phyloP scores from a whole-genome alignment of 23 tunicate genomes.

The Ciona savignyi region DNA sequence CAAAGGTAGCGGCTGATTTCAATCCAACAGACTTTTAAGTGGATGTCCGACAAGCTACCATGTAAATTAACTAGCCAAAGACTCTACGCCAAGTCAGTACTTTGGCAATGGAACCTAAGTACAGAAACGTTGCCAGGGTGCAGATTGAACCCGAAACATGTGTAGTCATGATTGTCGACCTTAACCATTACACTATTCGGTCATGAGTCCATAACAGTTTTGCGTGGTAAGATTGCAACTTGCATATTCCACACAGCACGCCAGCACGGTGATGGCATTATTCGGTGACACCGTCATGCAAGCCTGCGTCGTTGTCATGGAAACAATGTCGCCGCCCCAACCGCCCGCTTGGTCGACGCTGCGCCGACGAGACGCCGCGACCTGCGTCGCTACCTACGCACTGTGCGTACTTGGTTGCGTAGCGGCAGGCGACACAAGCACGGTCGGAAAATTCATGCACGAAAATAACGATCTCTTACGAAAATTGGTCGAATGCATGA shows the following conservation, averaged over 20 bases:
- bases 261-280: conserved; percentile 31
- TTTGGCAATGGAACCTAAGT: too few relatives aligned
- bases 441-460: conserved; percentile 31
- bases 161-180: too few relatives aligned
- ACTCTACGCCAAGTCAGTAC: too few relatives aligned
- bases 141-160: too few relatives aligned
- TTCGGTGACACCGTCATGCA: conserved; percentile 65
- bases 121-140: too few relatives aligned
- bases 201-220: too few relatives aligned
- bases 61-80: too few relatives aligned
- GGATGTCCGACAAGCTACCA: too few relatives aligned
- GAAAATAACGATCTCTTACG: conserved; percentile 31
- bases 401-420: conserved; percentile 51
- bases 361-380: conserved; percentile 1
- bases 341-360: conserved; percentile 1
- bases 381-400: conserved; percentile 20
- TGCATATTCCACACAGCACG: conserved; percentile 18
- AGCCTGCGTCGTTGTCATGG: conserved; percentile 46
- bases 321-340: conserved; percentile 12
- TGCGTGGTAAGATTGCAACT: too few relatives aligned
- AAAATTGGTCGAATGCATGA: conserved; percentile 36
- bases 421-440: conserved; percentile 45
- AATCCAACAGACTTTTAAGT: too few relatives aligned
- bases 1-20: too few relatives aligned
- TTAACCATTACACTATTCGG: too few relatives aligned